phyloP scores from a whole-genome alignment of 2,113 vertebrate species.

The Gymnorhina tibicen region DNA sequence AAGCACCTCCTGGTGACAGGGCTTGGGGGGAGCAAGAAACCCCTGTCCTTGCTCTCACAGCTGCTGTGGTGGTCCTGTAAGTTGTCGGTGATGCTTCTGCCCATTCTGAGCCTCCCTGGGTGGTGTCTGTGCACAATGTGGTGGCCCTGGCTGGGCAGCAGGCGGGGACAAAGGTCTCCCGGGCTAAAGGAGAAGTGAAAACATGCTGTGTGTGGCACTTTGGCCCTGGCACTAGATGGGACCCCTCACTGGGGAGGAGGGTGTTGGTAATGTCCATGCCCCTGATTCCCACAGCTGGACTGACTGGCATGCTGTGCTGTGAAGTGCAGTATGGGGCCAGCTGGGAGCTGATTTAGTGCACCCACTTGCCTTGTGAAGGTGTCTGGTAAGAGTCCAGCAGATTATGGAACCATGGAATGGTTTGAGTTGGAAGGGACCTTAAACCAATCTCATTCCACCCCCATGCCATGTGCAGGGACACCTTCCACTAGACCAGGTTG shows the following conservation, averaged over 20 bases:
- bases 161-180: neutral
- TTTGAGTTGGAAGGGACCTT: neutral
- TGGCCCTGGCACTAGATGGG: neutral
- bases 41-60: neutral
- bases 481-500: neutral
- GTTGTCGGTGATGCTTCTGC: neutral
- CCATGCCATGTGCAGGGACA: neutral
- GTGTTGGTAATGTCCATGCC: fast-evolving
- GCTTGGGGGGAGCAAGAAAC: too few species aligned
- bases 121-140: neutral
- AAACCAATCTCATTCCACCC: neutral
- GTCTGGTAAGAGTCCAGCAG: neutral
- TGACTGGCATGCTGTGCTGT: neutral
- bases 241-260: neutral
- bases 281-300: neutral
- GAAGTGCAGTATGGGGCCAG: neutral
- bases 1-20: neutral
- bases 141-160: neutral
- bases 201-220: neutral
- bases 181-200: neutral
- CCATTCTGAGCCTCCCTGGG: fast-evolving
- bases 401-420: neutral
- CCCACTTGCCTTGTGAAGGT: neutral
- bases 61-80: neutral
- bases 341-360: neutral